Evolutionary conservation across 2,113 vertebrate species (phyloP), one percentile per base, ranked within the genome.

Genomic region (Hyaena hyaena): DNA sequence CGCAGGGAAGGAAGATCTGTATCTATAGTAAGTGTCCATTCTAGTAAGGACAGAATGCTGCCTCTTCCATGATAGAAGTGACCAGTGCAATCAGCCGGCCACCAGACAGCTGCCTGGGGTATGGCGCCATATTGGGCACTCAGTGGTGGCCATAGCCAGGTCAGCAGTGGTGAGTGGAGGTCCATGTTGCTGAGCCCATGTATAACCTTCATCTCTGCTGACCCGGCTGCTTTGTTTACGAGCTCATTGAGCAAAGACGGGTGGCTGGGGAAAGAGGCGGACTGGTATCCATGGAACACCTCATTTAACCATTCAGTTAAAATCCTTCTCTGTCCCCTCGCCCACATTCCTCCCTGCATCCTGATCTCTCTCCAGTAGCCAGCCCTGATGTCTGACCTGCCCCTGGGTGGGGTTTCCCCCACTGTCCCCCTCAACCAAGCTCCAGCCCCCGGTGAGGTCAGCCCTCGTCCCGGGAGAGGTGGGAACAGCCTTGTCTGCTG

Each of bases 211-310:
- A 10, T 35, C 66, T 23, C 66, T 53, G 33, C 12, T 33, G 55
- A 4, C 3, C 0, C 4, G 48, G 66, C 14, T 66, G 4, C 4
- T 26, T 53, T 28, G 14, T 17, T 53, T 12, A 6, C 1, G 9
- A 19, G 66, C 23, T 33, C 33, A 4, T 2, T 35, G 66, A 15
- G 33, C 15, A 26, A 50, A 19, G 63, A 35, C 1, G 31, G n/a
- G 48, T 17, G 61, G 61, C 48, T 17, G 48, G 66, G 45, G 23
- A 69, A 17, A 8, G 63, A 71, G 84, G 15, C 9, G 28, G 45
- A 35, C 21, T 26, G 1, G 48, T 12, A 21, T 48, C 11, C 43
- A 65, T 9, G 39, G 35, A 45, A 23, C 63, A 50, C 43, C 12
- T n/a, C 63, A n/a, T 24, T 19, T n/a, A n/a, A 8, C 61, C 82